Evolutionary conservation across 2,113 vertebrate species (phyloP), one percentile per base, ranked within the genome.

Genomic region (Vimba vimba): DNA sequence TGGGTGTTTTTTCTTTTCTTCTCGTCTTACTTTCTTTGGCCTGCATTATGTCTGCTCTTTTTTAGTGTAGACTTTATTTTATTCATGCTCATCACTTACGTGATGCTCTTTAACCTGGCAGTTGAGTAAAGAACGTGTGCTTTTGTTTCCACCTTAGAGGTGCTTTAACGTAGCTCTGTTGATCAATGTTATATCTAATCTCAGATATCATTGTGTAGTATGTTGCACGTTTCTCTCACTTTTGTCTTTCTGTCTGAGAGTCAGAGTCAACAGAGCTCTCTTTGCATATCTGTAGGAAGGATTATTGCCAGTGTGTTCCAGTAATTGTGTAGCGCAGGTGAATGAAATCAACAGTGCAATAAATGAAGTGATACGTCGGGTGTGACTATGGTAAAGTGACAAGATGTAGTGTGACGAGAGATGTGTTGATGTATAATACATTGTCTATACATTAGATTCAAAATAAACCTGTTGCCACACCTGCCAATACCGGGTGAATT

Each of bases 1-100:
- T 93, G 92, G 91, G 92, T 93, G 92, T 91, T 91, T 91, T 91
- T 87, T 59, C 33, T 88, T 36, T 43, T 86, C 88, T 74, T 64
- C 43, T 85, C 36, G 82, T 79, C 55, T 84, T 82, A 66, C 62
- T 88, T 91, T 82, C 57, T 87, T 89, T 89, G 82, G 73, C 82
- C 69, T 36, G 50, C 36, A 66, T 82, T 86, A 73, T 85, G 33
- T 68, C 81, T 74, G 71, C 30, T 80, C 68, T 83, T 79, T 79
- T 82, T 6, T 84, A 79, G 50, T 30, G 75, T 82, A 66, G 25
- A 76, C 73, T 52, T 66, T 47, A 2, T 25, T 59, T 47, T 21
- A 45, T 80, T 64, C 25, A 10, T 80, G 79, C n/a, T 27, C 43
- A 25, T 75, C 43, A 50, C 25, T 50, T 27, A 75, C 13, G 12